A percentile compares a stretch with the other conserved stretches of the same genome.
These are phyloP conservation scores for Hirudo medicinalis DNA, from an alignment of 1,140 invertebrate species.

Conservation along the genomic window DNA sequence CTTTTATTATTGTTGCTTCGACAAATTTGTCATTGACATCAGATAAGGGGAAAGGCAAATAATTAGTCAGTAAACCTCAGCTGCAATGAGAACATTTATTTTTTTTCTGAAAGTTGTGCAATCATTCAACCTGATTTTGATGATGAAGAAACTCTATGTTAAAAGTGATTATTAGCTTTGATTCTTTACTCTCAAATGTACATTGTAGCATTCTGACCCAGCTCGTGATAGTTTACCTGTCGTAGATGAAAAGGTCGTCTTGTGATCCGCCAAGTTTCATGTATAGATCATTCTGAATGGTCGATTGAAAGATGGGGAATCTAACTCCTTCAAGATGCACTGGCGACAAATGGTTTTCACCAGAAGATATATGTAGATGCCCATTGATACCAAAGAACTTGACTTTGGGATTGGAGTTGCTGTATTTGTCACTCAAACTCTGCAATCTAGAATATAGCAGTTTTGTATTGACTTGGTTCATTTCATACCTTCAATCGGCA, in stretches of 20 bases:
- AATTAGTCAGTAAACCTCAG: slow-evolving; percentile 8
- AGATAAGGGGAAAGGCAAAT: not conserved
- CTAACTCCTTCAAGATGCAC: no score
- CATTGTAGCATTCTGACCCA: not conserved
- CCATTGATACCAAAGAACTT: no score
- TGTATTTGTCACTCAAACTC: no score
- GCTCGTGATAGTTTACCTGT: not conserved
- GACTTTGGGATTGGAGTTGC: no score
- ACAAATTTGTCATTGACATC: not conserved
- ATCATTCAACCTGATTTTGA: not conserved
- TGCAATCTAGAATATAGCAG: no score
- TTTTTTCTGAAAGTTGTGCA: not conserved
- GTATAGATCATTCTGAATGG: not conserved
- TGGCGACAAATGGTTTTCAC: no score
- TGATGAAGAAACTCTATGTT: not conserved
- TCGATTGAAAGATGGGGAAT: not conserved
- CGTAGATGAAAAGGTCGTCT: not conserved
- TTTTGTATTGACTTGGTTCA: no score
- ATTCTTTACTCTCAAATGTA: not conserved
- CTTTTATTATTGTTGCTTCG: not conserved
- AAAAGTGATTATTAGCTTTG: not conserved
- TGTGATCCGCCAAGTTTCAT: not conserved
- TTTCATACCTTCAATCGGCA: no score
- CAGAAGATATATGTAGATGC: no score
- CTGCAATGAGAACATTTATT: not conserved